phyloP scores from a whole-genome alignment of 1,140 invertebrate species.

The Saxidomus purpurata region DNA sequence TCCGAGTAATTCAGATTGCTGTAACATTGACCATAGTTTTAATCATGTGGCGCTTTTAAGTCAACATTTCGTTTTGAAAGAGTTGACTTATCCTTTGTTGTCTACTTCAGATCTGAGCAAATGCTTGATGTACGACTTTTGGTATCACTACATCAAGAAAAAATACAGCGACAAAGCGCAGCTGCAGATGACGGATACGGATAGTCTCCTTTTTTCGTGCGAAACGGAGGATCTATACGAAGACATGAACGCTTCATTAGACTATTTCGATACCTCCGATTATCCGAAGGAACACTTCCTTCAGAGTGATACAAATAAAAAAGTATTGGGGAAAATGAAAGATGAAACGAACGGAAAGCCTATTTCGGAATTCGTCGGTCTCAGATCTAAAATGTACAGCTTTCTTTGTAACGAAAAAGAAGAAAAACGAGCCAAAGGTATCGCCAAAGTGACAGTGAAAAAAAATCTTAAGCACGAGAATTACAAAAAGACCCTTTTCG shows the following conservation, averaged over 20 bases:
- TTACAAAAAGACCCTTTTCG: conserved; percentile 43
- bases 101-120: conserved; percentile 43
- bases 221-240: conserved; percentile 6
- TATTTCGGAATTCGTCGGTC: conserved; percentile 54
- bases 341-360: conserved; percentile 85
- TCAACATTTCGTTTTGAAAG: not conserved
- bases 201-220: not conserved
- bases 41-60: not conserved
- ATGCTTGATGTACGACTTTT: conserved; percentile 77
- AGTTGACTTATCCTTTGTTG: conserved; percentile 37
- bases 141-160: conserved; percentile 75
- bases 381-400: conserved; percentile 85
- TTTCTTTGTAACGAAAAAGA: conserved; percentile 78
- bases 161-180: conserved; percentile 72
- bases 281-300: conserved; percentile 11
- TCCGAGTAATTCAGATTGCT: no score
- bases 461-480: conserved; percentile 15
- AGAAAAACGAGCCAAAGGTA: conserved; percentile 70
- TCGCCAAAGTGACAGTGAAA: conserved; percentile 37
- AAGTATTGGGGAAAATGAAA: no score
- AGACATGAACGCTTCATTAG: conserved; percentile 11
- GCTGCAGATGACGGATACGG: conserved; percentile 84
- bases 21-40: not conserved
- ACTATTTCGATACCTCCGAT: conserved; percentile 28
- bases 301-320: conserved; percentile 81